Evolutionary conservation across 1,140 invertebrate species (phyloP), one percentile per base, ranked within the genome.

Genomic region (Triops longicaudatus): DNA sequence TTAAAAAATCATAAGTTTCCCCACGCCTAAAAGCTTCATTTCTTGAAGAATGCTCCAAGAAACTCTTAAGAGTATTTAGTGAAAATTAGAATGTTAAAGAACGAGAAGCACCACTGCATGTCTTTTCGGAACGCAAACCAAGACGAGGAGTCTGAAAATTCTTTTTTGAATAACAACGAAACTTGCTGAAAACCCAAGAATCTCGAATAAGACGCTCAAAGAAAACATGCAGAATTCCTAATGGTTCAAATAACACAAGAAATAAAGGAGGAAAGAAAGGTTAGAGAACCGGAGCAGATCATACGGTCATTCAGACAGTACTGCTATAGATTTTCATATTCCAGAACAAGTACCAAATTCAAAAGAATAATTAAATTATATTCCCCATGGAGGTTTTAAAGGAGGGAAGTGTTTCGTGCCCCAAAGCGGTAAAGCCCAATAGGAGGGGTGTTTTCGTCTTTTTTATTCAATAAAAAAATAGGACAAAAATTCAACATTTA

Each of bases 351-450:
- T 26, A 71, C 11, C 10, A 22, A 12, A 31, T 41, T 72, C 50
- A 43, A 27, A 17, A n/a, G 14, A 74, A 31, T n/a, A 74, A 3
- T 42, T 22, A 31, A 41, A 74, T 26, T 22, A 74, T 4, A 22
- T 12, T 27, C 22, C 50, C 50, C 50, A 63, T 63, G 50, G 50
- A 63, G 50, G 78, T 75, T 78, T 37, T 77, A 81, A 78, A 79
- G 83, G 83, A 83, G 81, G 84, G 81, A 81, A 82, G 80, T 81
- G 81, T 82, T 82, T 81, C 80, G 81, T 80, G 78, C 82, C 81
- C 81, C 82, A 82, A 83, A 82, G 82, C 81, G 79, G 78, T 43
- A 22, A 63, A 63, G 50, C 50, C 31, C 31, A 63, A 63, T 12
- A 17, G 4, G 22, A 63, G 50, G 50, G 14, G 14, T 14, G 10